phyloP scores from a whole-genome alignment of 2,797 vertebrate species.

The Enteromius afrohamiltoni region DNA sequence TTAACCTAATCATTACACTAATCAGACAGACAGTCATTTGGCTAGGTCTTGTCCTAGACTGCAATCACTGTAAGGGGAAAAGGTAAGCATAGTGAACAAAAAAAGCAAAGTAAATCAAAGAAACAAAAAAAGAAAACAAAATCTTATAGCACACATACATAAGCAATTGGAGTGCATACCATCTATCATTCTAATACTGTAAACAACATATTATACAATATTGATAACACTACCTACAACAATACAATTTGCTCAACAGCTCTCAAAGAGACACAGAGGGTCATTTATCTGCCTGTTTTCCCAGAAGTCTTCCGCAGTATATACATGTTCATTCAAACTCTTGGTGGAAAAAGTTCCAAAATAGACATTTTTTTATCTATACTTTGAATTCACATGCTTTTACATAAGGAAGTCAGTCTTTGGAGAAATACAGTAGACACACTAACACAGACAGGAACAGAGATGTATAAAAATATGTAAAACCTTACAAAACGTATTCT shows the following conservation, averaged over 20 bases:
- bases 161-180: slow-evolving; percentile 43
- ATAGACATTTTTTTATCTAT: slow-evolving; percentile 46
- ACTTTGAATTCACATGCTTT: slow-evolving; percentile 52
- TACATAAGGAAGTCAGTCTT: slow-evolving; percentile 46
- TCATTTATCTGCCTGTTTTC: slow-evolving; percentile 34
- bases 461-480: slow-evolving; percentile 69
- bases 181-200: slow-evolving; percentile 55
- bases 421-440: slow-evolving; percentile 48
- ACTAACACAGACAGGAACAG: slow-evolving; percentile 48
- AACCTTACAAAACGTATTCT: slow-evolving; percentile 76
- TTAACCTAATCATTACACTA: slow-evolving; percentile 28
- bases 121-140: slow-evolving; percentile 31
- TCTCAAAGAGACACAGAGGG: slow-evolving; percentile 32
- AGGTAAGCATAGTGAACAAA: not conserved
- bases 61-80: not conserved
- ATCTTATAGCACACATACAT: slow-evolving; percentile 41
- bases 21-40: slow-evolving; percentile 18
- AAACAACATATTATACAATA: slow-evolving; percentile 58
- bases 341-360: slow-evolving; percentile 50
- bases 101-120: slow-evolving; percentile 27
- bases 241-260: slow-evolving; percentile 49
- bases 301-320: slow-evolving; percentile 49
- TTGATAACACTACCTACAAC: slow-evolving; percentile 52
- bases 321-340: slow-evolving; percentile 52
- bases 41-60: slow-evolving; percentile 5